phyloP scores from a whole-genome alignment of 2,113 vertebrate genomes.

The Cebus imitator region DNA sequence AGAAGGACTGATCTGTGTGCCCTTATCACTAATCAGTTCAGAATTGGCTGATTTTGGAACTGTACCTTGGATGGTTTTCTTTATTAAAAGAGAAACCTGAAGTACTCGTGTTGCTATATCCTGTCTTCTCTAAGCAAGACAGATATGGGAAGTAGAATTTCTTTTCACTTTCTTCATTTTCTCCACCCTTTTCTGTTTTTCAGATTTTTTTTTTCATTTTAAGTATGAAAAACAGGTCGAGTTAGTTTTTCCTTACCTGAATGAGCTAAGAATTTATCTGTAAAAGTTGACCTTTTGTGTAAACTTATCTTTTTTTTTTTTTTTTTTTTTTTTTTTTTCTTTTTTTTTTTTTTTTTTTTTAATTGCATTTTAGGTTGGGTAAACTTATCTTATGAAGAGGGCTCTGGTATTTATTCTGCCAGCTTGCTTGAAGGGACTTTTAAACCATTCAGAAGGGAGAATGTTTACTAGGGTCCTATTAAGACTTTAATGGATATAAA shows the following conservation, averaged over 20 bases:
- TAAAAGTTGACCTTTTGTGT: not conserved
- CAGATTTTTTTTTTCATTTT: slow-evolving; percentile 17
- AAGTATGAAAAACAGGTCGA: not conserved
- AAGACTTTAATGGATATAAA: not conserved
- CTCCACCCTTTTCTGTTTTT: not conserved
- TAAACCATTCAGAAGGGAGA: no score
- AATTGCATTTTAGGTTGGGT: no score
- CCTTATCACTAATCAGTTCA: not conserved
- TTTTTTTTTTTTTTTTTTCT: no score
- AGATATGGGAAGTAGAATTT: not conserved
- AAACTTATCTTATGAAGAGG: no score
- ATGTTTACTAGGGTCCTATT: not conserved
- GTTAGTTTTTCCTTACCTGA: not conserved
- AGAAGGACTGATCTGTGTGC: slow-evolving; percentile 88
- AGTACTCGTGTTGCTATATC: not conserved
- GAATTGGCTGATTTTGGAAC: not conserved
- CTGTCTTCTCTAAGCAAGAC: not conserved
- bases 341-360: no score
- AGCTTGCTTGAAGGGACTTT: not conserved
- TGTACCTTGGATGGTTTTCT: not conserved
- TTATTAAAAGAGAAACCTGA: slow-evolving; percentile 75
- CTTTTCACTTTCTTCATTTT: not conserved
- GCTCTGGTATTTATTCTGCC: not conserved
- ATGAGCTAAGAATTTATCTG: not conserved
- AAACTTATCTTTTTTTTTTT: no score